Percentiles rank a stretch among this genome's conserved stretches.
phyloP scores from a whole-genome alignment of 2,113 vertebrate species.

The Myotis yumanensis region DNA sequence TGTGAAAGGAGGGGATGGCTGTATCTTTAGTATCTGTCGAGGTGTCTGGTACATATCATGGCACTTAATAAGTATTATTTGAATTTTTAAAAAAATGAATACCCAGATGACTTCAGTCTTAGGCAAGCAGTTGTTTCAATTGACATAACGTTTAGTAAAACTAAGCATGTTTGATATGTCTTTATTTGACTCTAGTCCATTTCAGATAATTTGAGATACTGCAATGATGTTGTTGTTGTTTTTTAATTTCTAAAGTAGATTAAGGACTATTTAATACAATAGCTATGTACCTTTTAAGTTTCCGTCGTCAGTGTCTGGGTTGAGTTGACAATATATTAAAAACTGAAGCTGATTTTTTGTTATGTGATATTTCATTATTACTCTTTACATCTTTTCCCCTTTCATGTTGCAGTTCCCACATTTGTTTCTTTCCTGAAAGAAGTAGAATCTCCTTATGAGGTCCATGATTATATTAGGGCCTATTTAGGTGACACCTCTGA shows the following conservation, averaged over 20 bases:
- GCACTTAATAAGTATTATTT: not conserved
- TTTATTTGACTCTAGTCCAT: not conserved
- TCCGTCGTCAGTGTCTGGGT: not conserved
- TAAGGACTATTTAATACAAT: not conserved
- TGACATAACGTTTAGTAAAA: not conserved
- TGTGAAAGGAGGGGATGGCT: not conserved
- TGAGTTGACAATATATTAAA: not conserved
- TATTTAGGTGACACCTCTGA: constrained; percentile 98
- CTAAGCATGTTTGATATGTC: not conserved
- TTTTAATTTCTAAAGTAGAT: not conserved
- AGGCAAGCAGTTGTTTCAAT: not conserved
- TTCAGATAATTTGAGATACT: not conserved
- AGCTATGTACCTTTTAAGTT: not conserved
- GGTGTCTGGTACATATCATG: not conserved
- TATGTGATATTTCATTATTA: constrained; percentile 25
- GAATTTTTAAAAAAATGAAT: not conserved
- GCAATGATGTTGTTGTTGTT: not conserved
- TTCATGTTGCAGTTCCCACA: constrained; percentile 91
- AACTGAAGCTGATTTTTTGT: not conserved
- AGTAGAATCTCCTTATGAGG: constrained; percentile 98
- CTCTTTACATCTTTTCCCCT: constrained; percentile 48
- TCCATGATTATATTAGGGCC: constrained; percentile 97
- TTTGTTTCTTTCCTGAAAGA: constrained; percentile 99
- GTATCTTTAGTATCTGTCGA: not conserved
- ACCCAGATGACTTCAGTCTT: not conserved